phyloP scores from a whole-genome alignment of 2,888 invertebrate species.

The Tenthredo notha region DNA sequence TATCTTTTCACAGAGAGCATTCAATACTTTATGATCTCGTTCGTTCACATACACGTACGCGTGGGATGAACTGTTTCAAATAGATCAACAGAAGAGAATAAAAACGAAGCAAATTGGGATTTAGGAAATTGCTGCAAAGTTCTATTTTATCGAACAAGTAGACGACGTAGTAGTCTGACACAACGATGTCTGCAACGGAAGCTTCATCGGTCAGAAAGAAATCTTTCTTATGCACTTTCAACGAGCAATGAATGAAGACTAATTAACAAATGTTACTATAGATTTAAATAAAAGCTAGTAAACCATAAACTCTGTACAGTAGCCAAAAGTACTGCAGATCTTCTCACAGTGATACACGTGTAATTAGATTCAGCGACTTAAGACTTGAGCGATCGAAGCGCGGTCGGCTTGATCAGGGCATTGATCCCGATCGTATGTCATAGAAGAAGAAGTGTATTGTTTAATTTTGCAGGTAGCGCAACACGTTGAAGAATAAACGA shows the following conservation, averaged over 20 bases:
- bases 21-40: not conserved
- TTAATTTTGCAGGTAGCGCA: not conserved
- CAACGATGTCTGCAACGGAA: not conserved
- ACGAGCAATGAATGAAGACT: not conserved
- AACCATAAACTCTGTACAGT: not conserved
- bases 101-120: not conserved
- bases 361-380: not conserved
- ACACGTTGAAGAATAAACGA: not conserved
- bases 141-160: not conserved
- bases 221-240: not conserved
- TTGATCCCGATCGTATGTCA: not conserved
- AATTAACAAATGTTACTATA: not conserved
- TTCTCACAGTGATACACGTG: not conserved
- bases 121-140: not conserved
- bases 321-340: not conserved
- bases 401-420: not conserved
- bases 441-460: not conserved
- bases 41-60: not conserved
- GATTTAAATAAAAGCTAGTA: not conserved
- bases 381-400: not conserved
- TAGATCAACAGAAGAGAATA: not conserved
- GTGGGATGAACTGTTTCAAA: not conserved
- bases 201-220: slow-evolving; percentile 14
- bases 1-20: not conserved
- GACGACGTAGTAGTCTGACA: not conserved